These are phyloP conservation scores for Coenonympha arcania DNA, from an alignment of 2,888 invertebrate species.

Conservation along the genomic window DNA sequence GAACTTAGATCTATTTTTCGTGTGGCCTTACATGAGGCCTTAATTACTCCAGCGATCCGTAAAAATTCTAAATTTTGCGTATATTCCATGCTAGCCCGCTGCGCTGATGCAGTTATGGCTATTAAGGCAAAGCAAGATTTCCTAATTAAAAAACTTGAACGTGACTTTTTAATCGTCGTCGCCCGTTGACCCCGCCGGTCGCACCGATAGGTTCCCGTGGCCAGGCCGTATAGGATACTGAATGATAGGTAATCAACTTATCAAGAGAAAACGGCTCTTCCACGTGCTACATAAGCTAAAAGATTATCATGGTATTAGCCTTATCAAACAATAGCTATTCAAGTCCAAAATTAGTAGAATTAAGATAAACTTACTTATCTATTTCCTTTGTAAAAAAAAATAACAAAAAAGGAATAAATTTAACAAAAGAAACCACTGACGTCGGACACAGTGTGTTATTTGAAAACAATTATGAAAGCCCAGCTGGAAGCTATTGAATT, in stretches of 20 bases:
- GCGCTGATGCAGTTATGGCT: too few relatives aligned
- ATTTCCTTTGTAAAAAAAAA: not conserved
- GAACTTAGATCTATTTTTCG: too few relatives aligned
- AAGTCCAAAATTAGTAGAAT: not conserved
- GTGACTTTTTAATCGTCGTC: too few relatives aligned
- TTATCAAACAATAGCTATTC: conserved; percentile 10
- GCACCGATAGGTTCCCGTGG: too few relatives aligned
- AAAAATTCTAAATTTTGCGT: too few relatives aligned
- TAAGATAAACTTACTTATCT: not conserved
- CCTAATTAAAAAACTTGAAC: too few relatives aligned
- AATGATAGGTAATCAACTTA: conserved; percentile 30
- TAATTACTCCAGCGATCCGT: too few relatives aligned
- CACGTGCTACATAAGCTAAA: conserved; percentile 21
- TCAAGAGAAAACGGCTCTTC: conserved; percentile 26
- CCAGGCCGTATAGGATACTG: conserved; percentile 40
- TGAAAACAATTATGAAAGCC: conserved; percentile 18
- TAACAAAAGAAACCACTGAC: conserved; percentile 15
- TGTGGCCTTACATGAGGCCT: too few relatives aligned
- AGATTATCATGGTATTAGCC: conserved; percentile 13
- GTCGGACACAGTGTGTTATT: conserved; percentile 13
- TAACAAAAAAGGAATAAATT: not conserved
- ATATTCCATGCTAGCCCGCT: too few relatives aligned
- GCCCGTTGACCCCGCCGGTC: too few relatives aligned
- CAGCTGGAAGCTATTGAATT: conserved; percentile 15
- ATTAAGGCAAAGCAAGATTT: too few relatives aligned